Evolutionary conservation across 2,888 invertebrate species (phyloP).

Genomic region (Drosophila tanythrix): DNA sequence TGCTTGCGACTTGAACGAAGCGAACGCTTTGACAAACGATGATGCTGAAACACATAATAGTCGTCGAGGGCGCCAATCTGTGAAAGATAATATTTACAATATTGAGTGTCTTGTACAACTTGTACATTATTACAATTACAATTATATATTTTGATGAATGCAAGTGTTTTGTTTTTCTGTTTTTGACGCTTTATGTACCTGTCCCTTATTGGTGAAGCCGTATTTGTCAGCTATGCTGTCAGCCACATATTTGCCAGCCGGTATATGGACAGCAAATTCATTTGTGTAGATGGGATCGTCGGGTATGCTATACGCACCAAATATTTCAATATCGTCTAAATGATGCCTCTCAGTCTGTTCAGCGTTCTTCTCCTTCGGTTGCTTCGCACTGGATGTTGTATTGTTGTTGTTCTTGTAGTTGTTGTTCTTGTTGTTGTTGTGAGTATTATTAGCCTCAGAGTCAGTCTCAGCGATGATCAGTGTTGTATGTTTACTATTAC

Average conservation of each 20-base stretch:
- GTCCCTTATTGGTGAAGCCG: slow-evolving; percentile 94
- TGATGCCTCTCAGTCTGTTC: slow-evolving; percentile 56
- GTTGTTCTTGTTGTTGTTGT: slow-evolving; percentile 30
- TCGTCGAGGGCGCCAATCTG: slow-evolving; percentile 96
- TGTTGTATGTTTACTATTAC: slow-evolving; percentile 12
- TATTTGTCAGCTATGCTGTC: slow-evolving; percentile 92
- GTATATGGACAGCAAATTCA: slow-evolving; percentile 94
- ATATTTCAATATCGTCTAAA: slow-evolving; percentile 59
- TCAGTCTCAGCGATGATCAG: slow-evolving; percentile 44
- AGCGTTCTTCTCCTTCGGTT: slow-evolving; percentile 31
- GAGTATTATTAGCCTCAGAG: slow-evolving; percentile 56
- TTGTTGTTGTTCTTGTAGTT: slow-evolving; percentile 27
- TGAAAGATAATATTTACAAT: slow-evolving; percentile 75
- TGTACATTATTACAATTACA: not conserved
- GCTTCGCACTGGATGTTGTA: slow-evolving; percentile 37
- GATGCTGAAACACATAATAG: slow-evolving; percentile 94
- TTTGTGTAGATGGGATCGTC: slow-evolving; percentile 88
- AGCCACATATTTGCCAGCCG: slow-evolving; percentile 89
- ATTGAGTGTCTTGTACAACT: slow-evolving; percentile 3
- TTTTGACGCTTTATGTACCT: slow-evolving; percentile 87
- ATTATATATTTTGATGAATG: not conserved
- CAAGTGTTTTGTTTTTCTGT: not conserved
- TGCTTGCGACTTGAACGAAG: slow-evolving; percentile 91
- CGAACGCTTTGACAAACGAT: slow-evolving; percentile 94
- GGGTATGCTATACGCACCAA: slow-evolving; percentile 77